Base-by-base conservation (phyloP, 2,888 invertebrate genomes). In the Troglohyphantes excavatus region DNA sequence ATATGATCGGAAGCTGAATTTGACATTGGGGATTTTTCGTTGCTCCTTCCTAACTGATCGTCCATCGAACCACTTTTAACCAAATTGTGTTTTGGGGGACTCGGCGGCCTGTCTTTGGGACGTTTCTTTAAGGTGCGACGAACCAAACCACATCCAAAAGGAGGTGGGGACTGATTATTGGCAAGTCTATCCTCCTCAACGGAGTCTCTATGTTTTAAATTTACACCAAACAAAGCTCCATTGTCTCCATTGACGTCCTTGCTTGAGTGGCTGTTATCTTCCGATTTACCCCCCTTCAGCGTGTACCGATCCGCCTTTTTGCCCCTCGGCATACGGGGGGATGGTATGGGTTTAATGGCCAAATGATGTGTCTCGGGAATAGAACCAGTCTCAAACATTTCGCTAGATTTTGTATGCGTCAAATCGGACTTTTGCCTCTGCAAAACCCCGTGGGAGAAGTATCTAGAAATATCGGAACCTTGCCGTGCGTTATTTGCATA, bases 151-250 rank as follows among this genome's bases (percentile, higher is more conserved):
- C 86, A 90, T 26, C 91, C 90, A 82, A 91, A 91, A 5, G 90
- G 84, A 13, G 90, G 87, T 33, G 91, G 90, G 23, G 91, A 91
- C 53, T 72, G 91, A 59, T 72, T 70, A 43, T 53, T 39, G 53
- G 67, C 27, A 13, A 75, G 65, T 63, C 90, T 90, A n/a, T 91
- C 84, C 59, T 91, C 89, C n/a, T 91, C 91, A 23, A 78, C 59
- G 6, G 95, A 95, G 92, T 96, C 96, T 61, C 96, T 94, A 70
- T 92, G 92, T 76, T 96, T 94, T n/a, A 84, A 43, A 68, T 87
- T 90, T 17, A 90, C 88, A 39, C 90, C 90, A 88, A 90, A 84
- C 26, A 82, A 78, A n/a, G 78, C 67, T 33, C 87, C 79, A 83
- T 67, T 88, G 73, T 91, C 90, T 13, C 76, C 82, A 59, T 43